These are phyloP conservation scores for Rhinolophus sinicus DNA, from an alignment of 2,113 vertebrate genomes.

Conservation along the genomic window DNA sequence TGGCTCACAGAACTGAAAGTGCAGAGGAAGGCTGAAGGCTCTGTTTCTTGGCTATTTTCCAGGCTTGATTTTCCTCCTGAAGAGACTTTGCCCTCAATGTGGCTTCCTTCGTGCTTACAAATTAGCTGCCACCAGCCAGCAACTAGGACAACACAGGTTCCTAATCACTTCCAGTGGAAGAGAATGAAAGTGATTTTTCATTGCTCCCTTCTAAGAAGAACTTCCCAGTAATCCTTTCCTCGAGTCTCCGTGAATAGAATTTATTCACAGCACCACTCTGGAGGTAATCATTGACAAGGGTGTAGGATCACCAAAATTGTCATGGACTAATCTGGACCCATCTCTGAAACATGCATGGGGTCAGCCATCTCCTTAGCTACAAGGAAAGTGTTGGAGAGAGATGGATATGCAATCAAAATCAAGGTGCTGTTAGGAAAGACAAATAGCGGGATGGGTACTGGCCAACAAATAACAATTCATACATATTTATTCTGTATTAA, in stretches of 20 bases:
- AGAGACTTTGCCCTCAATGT: neutral
- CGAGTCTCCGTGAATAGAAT: neutral
- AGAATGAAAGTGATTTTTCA: neutral
- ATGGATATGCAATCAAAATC: neutral
- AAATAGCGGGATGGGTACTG: neutral
- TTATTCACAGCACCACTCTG: neutral
- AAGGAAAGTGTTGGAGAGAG: neutral
- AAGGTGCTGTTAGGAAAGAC: neutral
- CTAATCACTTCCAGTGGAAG: neutral
- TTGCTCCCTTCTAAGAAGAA: neutral
- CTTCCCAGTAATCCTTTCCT: neutral
- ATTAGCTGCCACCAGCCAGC: neutral
- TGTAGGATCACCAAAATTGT: neutral
- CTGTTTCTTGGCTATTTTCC: neutral
- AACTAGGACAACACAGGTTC: neutral
- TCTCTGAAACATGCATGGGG: neutral
- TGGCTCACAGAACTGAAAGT: neutral
- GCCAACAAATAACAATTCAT: neutral
- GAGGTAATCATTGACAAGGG: neutral
- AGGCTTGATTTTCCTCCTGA: neutral
- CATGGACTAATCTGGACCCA: neutral
- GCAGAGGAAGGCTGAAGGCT: neutral
- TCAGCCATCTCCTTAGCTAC: neutral
- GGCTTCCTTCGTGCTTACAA: neutral
- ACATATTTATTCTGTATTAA: neutral